These are phyloP conservation scores for Archivesica marissinica DNA, from an alignment of 1,140 invertebrate species.

Conservation along the genomic window DNA sequence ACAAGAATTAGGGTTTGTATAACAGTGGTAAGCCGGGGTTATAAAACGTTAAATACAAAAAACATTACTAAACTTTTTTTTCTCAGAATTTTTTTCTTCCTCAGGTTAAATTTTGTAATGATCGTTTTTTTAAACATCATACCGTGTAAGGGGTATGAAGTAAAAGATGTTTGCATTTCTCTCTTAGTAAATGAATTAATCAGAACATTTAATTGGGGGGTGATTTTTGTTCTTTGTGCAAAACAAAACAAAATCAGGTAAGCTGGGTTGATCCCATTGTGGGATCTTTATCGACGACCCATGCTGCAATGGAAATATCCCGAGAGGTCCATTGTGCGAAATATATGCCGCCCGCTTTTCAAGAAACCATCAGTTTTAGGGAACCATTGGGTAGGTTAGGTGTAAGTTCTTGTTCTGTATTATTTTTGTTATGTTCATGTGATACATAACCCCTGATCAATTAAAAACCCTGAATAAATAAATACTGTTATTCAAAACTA, in stretches of 20 bases:
- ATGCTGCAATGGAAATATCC: constrained; percentile 34
- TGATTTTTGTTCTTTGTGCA: constrained; percentile 28
- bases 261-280: constrained; percentile 49
- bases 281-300: constrained; percentile 35
- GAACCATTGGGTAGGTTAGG: constrained; percentile 53
- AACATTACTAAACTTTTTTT: neutral
- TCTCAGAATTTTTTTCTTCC: neutral
- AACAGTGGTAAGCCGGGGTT: constrained; percentile 54
- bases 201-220: constrained; percentile 14
- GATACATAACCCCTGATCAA: neutral
- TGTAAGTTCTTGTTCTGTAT: constrained; percentile 56
- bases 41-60: neutral
- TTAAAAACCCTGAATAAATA: too few relatives aligned
- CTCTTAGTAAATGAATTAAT: neutral
- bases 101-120: neutral
- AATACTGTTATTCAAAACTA: neutral
- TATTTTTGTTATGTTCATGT: constrained; percentile 21
- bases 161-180: neutral
- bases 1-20: constrained; percentile 62
- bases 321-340: neutral
- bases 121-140: constrained; percentile 4
- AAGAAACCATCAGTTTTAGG: constrained; percentile 14
- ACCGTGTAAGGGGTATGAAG: constrained; percentile 50
- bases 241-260: constrained; percentile 48
- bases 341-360: neutral